Conservation (phyloP, 2,113 vertebrate species). For the Cyprinus carpio region DNA sequence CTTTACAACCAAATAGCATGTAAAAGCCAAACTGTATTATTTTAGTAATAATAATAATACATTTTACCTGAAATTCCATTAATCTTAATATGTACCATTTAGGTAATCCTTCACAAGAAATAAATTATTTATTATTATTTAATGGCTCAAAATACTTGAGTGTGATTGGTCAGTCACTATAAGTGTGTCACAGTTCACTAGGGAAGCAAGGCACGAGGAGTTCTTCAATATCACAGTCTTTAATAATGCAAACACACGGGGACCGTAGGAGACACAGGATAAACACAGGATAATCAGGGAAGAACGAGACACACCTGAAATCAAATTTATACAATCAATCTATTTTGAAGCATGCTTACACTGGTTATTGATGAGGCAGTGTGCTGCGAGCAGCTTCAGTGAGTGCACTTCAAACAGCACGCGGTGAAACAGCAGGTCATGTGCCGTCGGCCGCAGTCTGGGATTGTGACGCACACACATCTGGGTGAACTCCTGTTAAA, state of each 20-base stretch:
- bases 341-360: slow-evolving; percentile 76
- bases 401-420: slow-evolving; percentile 97
- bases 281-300: too few relatives aligned
- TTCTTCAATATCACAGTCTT: too few relatives aligned
- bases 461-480: slow-evolving; percentile 86
- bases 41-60: neutral
- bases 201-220: too few relatives aligned
- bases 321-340: neutral
- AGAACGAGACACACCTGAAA: too few relatives aligned
- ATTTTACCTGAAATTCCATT: neutral
- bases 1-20: slow-evolving; percentile 63
- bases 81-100: neutral
- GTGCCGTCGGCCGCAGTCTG: slow-evolving; percentile 80
- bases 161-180: neutral
- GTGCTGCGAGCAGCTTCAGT: slow-evolving; percentile 91
- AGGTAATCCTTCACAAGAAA: neutral
- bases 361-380: slow-evolving; percentile 94
- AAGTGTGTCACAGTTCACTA: too few relatives aligned
- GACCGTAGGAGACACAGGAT: too few relatives aligned
- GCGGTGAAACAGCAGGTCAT: slow-evolving; percentile 92
- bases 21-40: neutral
- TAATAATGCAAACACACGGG: too few relatives aligned
- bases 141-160: neutral
- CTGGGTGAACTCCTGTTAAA: slow-evolving; percentile 88
- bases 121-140: neutral